Percentiles rank a stretch among this genome's conserved stretches.
Evolutionary conservation across 2,113 vertebrate species (phyloP).

Genomic region (Dunckerocampus dactyliophorus): DNA sequence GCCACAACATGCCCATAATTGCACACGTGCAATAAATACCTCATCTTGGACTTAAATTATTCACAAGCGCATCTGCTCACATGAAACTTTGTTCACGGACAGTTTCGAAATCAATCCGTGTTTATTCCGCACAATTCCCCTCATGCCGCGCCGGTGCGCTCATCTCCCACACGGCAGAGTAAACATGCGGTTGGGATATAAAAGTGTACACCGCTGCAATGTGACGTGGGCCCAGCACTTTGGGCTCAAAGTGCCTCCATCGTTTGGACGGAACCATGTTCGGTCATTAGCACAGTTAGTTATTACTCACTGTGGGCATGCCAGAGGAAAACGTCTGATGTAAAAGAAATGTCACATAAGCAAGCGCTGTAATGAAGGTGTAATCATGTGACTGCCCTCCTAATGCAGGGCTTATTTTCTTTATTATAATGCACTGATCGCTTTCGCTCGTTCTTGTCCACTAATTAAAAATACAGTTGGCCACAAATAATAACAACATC

Average conservation of each 20-base stretch:
- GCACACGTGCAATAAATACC: constrained; percentile 40
- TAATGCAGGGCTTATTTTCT: no score
- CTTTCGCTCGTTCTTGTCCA: no score
- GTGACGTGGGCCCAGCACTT: background rate
- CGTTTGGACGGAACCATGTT: background rate
- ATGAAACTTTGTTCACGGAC: constrained; percentile 19
- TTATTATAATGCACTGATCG: no score
- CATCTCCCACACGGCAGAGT: constrained; percentile 5
- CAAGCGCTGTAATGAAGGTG: no score
- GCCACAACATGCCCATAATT: no score
- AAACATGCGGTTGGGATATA: background rate
- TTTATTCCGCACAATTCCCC: constrained; percentile 17
- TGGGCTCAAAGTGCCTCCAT: background rate
- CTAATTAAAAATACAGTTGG: no score
- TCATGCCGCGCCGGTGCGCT: constrained; percentile 7
- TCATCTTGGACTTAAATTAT: background rate
- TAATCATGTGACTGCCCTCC: no score
- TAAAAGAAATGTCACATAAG: no score
- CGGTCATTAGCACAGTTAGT: no score
- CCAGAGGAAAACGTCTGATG: no score
- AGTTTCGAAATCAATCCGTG: constrained; percentile 21
- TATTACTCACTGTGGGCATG: no score
- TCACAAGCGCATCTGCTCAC: constrained; percentile 4
- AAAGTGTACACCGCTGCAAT: background rate
- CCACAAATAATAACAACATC: no score